Evolutionary conservation across 2,113 vertebrate genomes (phyloP).

Genomic region (Hassar affinis): DNA sequence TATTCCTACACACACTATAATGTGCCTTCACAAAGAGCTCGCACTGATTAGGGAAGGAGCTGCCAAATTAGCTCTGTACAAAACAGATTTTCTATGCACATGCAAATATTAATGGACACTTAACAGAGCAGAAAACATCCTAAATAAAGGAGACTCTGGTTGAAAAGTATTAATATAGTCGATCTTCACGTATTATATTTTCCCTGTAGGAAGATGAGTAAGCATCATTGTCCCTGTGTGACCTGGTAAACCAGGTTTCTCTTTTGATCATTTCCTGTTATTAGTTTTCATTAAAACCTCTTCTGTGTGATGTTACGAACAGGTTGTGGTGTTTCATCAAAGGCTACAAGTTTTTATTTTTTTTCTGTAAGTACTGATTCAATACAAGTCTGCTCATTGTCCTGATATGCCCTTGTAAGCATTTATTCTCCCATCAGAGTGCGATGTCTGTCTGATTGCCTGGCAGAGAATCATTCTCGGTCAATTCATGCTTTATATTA

Average conservation of each 20-base stretch:
- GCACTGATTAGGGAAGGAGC: background rate
- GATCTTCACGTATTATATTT: background rate
- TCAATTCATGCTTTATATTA: conserved; percentile 5
- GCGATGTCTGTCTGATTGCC: conserved; percentile 8
- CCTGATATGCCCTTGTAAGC: conserved; percentile 6
- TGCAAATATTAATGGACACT: conserved; percentile 1
- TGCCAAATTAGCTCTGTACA: background rate
- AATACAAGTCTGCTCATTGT: conserved; percentile 1
- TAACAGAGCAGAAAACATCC: background rate
- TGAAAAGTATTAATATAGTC: background rate
- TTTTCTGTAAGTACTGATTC: background rate
- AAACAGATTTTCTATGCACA: conserved; percentile 12
- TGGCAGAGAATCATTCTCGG: background rate
- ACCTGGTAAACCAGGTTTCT: background rate
- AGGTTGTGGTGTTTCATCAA: background rate
- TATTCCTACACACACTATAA: conserved; percentile 5
- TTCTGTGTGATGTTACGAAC: background rate
- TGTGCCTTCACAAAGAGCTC: background rate
- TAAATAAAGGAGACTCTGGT: background rate
- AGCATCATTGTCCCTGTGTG: background rate
- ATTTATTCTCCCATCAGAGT: background rate
- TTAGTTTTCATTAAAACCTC: background rate
- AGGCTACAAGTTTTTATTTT: background rate
- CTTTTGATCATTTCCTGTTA: background rate
- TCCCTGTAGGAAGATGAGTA: background rate